Evolutionary conservation across 2,888 invertebrate genomes (phyloP).

Genomic region (Smittia aterrima): DNA sequence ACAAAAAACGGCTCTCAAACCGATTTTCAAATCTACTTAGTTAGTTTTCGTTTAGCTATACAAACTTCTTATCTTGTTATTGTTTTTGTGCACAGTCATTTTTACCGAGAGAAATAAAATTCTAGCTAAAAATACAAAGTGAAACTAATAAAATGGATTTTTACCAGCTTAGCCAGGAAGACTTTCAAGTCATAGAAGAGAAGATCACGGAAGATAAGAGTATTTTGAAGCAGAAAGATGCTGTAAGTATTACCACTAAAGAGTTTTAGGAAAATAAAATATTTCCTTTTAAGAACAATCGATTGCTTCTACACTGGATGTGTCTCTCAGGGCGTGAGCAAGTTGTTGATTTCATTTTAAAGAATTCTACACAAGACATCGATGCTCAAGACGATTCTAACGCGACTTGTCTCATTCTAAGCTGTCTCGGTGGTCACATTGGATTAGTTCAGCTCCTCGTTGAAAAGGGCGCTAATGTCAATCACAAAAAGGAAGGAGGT

Average conservation of each 20-base stretch:
- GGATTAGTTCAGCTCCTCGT: constrained; percentile 39
- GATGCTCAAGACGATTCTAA: constrained; percentile 42
- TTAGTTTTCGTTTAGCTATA: no score
- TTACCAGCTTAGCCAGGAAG: constrained; percentile 30
- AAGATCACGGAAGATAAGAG: constrained; percentile 22
- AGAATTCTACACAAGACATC: constrained; percentile 20
- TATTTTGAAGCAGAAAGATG: constrained; percentile 13
- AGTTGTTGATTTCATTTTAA: constrained; percentile 30
- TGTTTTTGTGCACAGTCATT: background rate
- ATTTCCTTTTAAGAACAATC: constrained; percentile 18
- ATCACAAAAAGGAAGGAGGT: constrained; percentile 42
- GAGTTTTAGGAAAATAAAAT: background rate
- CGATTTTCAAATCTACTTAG: no score
- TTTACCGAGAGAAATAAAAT: background rate
- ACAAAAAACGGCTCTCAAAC: no score
- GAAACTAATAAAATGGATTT: constrained; percentile 12
- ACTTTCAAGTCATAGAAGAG: constrained; percentile 28
- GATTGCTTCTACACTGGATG: constrained; percentile 40
- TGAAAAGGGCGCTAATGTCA: constrained; percentile 42
- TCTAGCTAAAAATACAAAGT: background rate
- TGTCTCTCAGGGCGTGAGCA: constrained; percentile 36
- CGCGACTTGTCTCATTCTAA: constrained; percentile 42
- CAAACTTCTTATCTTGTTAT: background rate
- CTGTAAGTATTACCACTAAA: constrained; percentile 17
- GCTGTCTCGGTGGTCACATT: constrained; percentile 42